Conservation (phyloP, 2,888 invertebrate species). For the Synanthedon formicaeformis region DNA sequence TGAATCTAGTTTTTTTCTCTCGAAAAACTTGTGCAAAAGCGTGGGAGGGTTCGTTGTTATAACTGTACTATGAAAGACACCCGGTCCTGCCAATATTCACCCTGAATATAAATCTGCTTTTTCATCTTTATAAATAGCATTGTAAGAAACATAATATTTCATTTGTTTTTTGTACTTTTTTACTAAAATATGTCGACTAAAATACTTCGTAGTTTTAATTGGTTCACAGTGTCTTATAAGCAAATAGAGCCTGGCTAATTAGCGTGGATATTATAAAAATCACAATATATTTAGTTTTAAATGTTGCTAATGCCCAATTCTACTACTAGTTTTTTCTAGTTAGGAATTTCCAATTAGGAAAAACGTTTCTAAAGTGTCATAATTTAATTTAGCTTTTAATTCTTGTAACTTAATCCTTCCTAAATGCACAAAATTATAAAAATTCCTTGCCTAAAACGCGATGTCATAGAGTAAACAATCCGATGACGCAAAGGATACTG, state of each 20-base stretch:
- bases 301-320: too few relatives aligned
- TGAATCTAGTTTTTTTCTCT: conserved; percentile 47
- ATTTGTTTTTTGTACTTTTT: background rate
- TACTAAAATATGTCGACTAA: background rate
- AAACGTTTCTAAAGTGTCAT: too few relatives aligned
- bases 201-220: too few relatives aligned
- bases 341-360: too few relatives aligned
- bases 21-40: conserved; percentile 59
- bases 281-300: too few relatives aligned
- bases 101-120: conserved; percentile 25
- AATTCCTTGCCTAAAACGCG: conserved; percentile 17
- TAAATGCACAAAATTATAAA: too few relatives aligned
- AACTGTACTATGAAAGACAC: conserved; percentile 52
- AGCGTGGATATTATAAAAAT: too few relatives aligned
- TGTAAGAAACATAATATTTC: background rate
- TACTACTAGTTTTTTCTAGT: too few relatives aligned
- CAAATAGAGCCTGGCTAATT: too few relatives aligned
- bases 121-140: background rate
- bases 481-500: conserved; percentile 28
- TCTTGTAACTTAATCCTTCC: too few relatives aligned
- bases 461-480: conserved; percentile 60
- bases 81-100: conserved; percentile 13
- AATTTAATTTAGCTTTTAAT: too few relatives aligned
- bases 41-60: conserved; percentile 54
- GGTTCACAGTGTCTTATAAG: too few relatives aligned